Percentiles rank a stretch among this genome's conserved stretches.
Conservation (phyloP, 2,888 invertebrate species). For the Drosophila meridiana region DNA sequence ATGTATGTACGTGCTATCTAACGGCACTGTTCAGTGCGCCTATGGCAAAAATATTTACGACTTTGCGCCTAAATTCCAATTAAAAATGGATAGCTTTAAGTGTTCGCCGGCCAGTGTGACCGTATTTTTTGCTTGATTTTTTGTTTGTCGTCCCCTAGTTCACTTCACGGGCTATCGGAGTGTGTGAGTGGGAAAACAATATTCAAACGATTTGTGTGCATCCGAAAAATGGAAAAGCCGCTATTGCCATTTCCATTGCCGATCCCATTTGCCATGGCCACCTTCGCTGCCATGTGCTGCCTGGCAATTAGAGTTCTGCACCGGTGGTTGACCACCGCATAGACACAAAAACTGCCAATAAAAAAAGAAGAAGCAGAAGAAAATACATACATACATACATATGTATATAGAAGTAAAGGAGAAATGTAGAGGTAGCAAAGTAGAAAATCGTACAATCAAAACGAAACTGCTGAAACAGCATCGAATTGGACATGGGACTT, state of each 20-base stretch:
- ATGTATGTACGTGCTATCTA: neutral
- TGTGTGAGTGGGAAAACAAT: conserved; percentile 55
- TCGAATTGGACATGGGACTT: conserved; percentile 22
- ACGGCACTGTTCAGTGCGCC: conserved; percentile 8
- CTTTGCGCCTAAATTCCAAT: conserved; percentile 76
- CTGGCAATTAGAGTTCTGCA: conserved; percentile 74
- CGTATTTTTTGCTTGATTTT: conserved; percentile 12
- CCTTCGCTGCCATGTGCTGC: conserved; percentile 49
- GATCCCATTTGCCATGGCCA: conserved; percentile 35
- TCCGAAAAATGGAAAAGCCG: conserved; percentile 48
- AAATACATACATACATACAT: neutral
- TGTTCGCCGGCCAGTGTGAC: conserved; percentile 30
- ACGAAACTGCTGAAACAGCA: conserved; percentile 76
- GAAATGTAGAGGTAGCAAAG: conserved; percentile 42
- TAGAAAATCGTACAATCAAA: conserved; percentile 76
- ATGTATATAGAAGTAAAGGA: neutral
- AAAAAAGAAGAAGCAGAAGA: conserved; percentile 11
- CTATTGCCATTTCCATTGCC: conserved; percentile 39
- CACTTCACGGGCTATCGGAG: neutral
- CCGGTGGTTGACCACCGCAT: conserved; percentile 57
- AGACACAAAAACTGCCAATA: conserved; percentile 40
- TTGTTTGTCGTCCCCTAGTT: neutral
- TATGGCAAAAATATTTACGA: conserved; percentile 67
- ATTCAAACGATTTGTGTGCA: conserved; percentile 72
- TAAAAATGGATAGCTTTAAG: conserved; percentile 72